Evolutionary conservation across 2,797 vertebrate species (phyloP), one percentile per base, ranked within the genome.

Genomic region (Momotus momota): DNA sequence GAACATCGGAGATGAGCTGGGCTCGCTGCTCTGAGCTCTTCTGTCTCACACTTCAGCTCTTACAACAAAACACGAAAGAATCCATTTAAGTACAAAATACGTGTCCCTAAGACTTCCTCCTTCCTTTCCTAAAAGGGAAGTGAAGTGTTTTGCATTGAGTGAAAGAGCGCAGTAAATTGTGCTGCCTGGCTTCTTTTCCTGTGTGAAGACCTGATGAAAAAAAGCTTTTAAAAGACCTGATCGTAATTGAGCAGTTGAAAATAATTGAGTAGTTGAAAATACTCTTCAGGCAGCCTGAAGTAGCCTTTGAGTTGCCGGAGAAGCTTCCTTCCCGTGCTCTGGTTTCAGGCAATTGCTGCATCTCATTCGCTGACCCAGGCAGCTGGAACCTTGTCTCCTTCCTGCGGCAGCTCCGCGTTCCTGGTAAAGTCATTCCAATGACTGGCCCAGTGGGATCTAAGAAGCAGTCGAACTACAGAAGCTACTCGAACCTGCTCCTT

Each of bases 251-350:
- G 46, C 43, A 51, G 61, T 22, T 86, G 65, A 86, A 78, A 88
- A 51, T 86, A 66, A 33, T 4, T 43, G 60, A 83, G 6, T 18
- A 72, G 41, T 58, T 69, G 49, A 83, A 88, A 88, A 71, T 45
- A 26, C 58, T 81, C 49, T 83, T 86, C 45, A 60, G 46, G 20
- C 72, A 83, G 43, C 58, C 48, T 88, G 82, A 83, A 81, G 43
- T 14, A 79, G 58, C 48, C 75, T 88, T 60, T 55, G 55, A 40
- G 55, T 51, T 86, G 62, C 62, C 41, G 55, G 65, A 72, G 73
- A 49, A 73, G n/a, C 17, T 60, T 46, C 20, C 46, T 90, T 74
- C 46, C 41, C 46, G 87, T 86, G 29, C 43, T 78, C 10, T 86
- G 51, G 14, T 52, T 84, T 51, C 40, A 54, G 73, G 66, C 33